Base-by-base conservation (phyloP, 2,888 invertebrate species). In the Elaeidobius kamerunicus region DNA sequence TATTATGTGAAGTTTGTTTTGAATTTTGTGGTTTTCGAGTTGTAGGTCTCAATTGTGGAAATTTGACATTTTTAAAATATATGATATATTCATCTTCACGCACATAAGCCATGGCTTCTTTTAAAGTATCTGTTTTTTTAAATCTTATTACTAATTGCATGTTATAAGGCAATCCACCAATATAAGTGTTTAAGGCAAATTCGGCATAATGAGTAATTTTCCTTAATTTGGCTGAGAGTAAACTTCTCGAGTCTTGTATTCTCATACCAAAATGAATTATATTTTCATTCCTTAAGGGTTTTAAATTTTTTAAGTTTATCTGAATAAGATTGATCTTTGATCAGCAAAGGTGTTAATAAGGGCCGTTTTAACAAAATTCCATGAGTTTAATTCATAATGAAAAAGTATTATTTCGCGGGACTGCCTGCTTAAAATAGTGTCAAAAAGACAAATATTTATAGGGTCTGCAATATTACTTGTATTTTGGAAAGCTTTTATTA, bases 401-500 rank as follows among this genome's bases (percentile, higher is more conserved):
- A 34, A 44, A 14, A 35, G 18, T 32, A 48, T 32, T 19, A 48
- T 3, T 12, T 48, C 19, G 7, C 42, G 42, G 2, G 18, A 7
- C 23, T 42, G 6, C 35, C 42, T 49, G 35, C 27, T 35, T 14
- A 35, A 42, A 35, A 49, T 42, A 27, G 27, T 49, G 11, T 49
- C 35, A 23, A 42, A 27, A 14, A 49, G 12, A 42, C 41, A 35
- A 16, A 17, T 16, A 41, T 35, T 41, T 14, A 42, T 35, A n/a
- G 42, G 11, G 6, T 12, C 27, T 9, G 18, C 16, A 2, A 9
- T 1, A 27, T 42, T 36, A 5, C 4, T 18, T 42, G 6, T 42
- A 41, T 49, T 12, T 34, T 23, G 34, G 20, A 28, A 36, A 34
- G 41, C 42, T 35, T 16, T 49, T 23, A 23, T 14, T 15, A 49